A percentile compares a stretch with the other conserved stretches of the same genome.
Evolutionary conservation across 2,888 invertebrate species (phyloP).

Genomic region (Coenonympha glycerion): DNA sequence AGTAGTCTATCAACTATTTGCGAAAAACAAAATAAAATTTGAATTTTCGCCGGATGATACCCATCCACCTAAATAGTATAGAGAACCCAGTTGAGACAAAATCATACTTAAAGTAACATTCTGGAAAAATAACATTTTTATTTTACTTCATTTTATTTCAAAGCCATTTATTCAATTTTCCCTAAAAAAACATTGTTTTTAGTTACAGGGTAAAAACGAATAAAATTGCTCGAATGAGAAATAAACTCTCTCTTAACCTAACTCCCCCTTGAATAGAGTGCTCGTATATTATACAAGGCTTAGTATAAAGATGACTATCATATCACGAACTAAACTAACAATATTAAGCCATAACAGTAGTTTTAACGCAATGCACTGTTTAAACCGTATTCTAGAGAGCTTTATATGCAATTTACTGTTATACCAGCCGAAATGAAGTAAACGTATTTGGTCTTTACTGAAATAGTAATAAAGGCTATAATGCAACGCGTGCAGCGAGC

Average conservation of each 20-base stretch:
- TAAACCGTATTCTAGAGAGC: slow-evolving; percentile 20
- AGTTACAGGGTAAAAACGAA: not conserved
- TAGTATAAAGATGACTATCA: slow-evolving; percentile 1
- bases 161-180: not conserved
- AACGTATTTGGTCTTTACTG: slow-evolving; percentile 6
- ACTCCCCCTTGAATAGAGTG: not conserved
- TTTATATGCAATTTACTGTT: slow-evolving; percentile 21
- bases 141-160: not conserved
- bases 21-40: too few relatives aligned
- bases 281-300: not conserved
- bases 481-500: not conserved
- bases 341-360: slow-evolving; percentile 18
- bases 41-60: too few relatives aligned
- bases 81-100: too few relatives aligned
- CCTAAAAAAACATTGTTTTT: not conserved
- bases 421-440: slow-evolving; percentile 6
- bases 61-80: too few relatives aligned
- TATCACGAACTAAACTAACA: slow-evolving; percentile 4
- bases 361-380: slow-evolving; percentile 20
- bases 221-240: not conserved
- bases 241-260: not conserved
- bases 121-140: not conserved
- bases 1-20: too few relatives aligned
- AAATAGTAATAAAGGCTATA: not conserved
- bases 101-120: not conserved